A percentile compares a stretch with the other conserved stretches of the same genome.
These are phyloP conservation scores for Apogon hyalosoma DNA, from an alignment of 2,797 vertebrate species.

Conservation along the genomic window DNA sequence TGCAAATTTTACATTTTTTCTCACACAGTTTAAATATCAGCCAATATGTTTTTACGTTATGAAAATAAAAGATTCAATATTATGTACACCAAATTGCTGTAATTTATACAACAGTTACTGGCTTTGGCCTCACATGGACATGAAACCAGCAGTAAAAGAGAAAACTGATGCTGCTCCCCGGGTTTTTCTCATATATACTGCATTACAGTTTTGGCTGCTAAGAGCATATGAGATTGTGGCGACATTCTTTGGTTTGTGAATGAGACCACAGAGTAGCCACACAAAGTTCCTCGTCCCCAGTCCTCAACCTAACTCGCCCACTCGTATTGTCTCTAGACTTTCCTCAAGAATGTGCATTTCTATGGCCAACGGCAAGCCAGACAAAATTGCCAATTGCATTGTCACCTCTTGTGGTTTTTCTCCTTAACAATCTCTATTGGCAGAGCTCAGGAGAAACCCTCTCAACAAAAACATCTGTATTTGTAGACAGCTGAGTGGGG, in stretches of 20 bases:
- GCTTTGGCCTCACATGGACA: constrained; percentile 66
- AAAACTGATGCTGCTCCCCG: constrained; percentile 77
- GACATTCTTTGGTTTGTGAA: constrained; percentile 82
- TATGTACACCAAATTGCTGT: constrained; percentile 64
- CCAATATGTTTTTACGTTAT: constrained; percentile 48
- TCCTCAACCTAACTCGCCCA: constrained; percentile 71
- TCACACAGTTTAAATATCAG: constrained; percentile 27
- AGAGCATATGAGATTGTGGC: constrained; percentile 76
- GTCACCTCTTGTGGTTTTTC: constrained; percentile 78
- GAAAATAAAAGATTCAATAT: constrained; percentile 46
- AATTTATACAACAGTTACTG: constrained; percentile 74
- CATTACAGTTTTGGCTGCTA: constrained; percentile 73
- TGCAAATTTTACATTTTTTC: constrained; percentile 11
- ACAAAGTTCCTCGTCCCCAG: constrained; percentile 72
- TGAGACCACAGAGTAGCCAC: constrained; percentile 79
- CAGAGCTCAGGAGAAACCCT: constrained; percentile 46
- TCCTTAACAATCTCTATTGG: constrained; percentile 56
- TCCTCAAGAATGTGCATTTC: constrained; percentile 82
- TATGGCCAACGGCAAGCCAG: constrained; percentile 74
- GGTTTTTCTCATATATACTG: constrained; percentile 68
- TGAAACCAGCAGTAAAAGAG: constrained; percentile 69
- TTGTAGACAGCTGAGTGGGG: constrained; percentile 14
- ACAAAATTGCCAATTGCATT: constrained; percentile 75
- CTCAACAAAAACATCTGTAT: constrained; percentile 46
- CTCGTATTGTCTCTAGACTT: constrained; percentile 78